Evolutionary conservation across 2,797 vertebrate species (phyloP), one percentile per base, ranked within the genome.

Genomic region (Amblyraja radiata): DNA sequence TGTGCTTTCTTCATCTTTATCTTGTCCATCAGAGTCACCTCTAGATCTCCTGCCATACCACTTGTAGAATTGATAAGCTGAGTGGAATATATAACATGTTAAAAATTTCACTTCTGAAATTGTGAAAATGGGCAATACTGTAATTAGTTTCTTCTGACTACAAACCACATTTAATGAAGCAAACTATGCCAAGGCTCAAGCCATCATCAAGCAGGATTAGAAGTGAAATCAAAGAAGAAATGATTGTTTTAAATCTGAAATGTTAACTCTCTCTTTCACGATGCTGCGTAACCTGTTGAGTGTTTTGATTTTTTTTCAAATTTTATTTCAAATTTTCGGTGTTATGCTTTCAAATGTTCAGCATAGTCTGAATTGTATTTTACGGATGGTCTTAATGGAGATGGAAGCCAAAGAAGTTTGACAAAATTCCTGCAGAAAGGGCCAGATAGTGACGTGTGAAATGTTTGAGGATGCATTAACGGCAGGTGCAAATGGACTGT

Each of bases 51-150:
- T 14, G 0, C 0, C 16, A 10, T 0, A 11, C 93, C 93, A 96
- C 96, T 93, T 96, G 93, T 97, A 95, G 63, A 94, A 0, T 23
- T 94, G 93, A 80, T 97, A 97, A 0, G n/a, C 97, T 97, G 93
- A 54, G 71, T 95, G 94, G 93, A 0, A 76, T 21, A 46, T 16
- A 91, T 23, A 92, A 92, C 18, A 93, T 78, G 32, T 46, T 71
- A n/a, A 73, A 18, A 93, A 23, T 28, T 93, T 83, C 9, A 63
- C 32, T 68, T 81, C 7, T 61, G 63, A 32, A 79, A 63, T 83
- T 54, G 46, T 18, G 18, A 88, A 32, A 58, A 88, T 65, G 61
- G 6, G 16, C 54, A n/a, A 25, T 16, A 46, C 46, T 4, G 46
- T 46, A 14, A 16, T 6, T 10, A 14, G 11, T 39, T 81, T 81